phyloP scores from a whole-genome alignment of 64 coral and sea anemone genomes.

The Cladopsammia gracilis region DNA sequence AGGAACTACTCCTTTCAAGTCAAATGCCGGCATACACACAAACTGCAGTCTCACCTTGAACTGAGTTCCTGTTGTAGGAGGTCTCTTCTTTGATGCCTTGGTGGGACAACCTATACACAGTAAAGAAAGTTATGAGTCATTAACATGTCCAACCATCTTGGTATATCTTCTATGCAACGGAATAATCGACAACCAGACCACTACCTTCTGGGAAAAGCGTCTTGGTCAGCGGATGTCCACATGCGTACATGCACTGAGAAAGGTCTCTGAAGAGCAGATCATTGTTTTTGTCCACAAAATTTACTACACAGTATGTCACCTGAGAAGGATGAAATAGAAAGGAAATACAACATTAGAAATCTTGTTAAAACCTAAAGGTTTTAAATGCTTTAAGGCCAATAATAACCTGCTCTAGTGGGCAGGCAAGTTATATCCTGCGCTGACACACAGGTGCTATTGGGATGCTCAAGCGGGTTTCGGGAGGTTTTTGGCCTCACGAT shows the following conservation, averaged over 20 bases:
- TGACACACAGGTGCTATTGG: too few species aligned
- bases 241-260: constrained; percentile 92
- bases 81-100: constrained; percentile 84
- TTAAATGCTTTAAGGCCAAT: not conserved
- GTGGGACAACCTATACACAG: constrained; percentile 73
- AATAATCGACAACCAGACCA: too few species aligned
- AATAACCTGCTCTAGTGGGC: too few species aligned
- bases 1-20: too few species aligned
- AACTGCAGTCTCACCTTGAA: constrained; percentile 76
- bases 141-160: not conserved
- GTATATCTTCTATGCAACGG: not conserved
- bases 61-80: constrained; percentile 86
- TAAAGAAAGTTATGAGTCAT: not conserved
- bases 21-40: too few species aligned
- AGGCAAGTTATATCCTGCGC: too few species aligned
- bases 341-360: not conserved
- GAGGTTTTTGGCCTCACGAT: too few species aligned
- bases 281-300: constrained; percentile 98
- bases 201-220: constrained; percentile 97
- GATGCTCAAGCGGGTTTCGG: too few species aligned
- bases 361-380: not conserved
- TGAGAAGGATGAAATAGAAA: not conserved
- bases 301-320: constrained; percentile 93
- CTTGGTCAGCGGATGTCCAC: constrained; percentile 83
- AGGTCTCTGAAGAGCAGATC: constrained; percentile 93